Evolutionary conservation across 2,888 invertebrate species (phyloP), one percentile per base, ranked within the genome.

Genomic region (Pycnomerus fuliginosus): DNA sequence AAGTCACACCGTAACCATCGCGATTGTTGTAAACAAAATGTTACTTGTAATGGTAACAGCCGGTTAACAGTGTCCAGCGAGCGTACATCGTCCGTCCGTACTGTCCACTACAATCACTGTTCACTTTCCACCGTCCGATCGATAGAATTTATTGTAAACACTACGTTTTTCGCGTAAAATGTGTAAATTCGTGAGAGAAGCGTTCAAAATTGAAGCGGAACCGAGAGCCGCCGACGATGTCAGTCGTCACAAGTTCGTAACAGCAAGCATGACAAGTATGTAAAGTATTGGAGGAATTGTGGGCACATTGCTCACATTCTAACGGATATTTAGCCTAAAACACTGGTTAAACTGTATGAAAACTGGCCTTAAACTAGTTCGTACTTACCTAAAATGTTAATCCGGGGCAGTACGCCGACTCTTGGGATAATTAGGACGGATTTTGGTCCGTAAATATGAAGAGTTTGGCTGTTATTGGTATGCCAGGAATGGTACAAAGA

Each of bases 401-500:
- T 75, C 71, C 77, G 78, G 77, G 77, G 75, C 78, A 78, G 76
- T 72, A 76, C 78, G 76, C 76, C 75, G 74, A 79, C 65, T 74
- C 74, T 74, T 65, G 64, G 70, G 76, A 77, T 79, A 80, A 81
- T 82, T 81, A 81, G 80, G 77, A 78, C 75, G 77, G 76, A 79
- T 80, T 81, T 80, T 78, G 74, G 69, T 74, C 77, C 79, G 80
- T 80, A 80, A 80, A 82, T 80, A 80, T 79, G 76, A 80, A 81
- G 81, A 80, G 80, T 80, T 80, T 77, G 78, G 79, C 80, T 79
- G 79, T 80, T 81, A 80, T 80, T 88, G 90, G 90, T 88, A 91
- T 91, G 90, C 86, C 82, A 87, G 87, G 90, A 90, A 91, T 91
- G 90, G 87, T 89, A 90, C 88, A 90, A 90, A 90, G 90, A 91